Base-by-base conservation (phyloP, 1,140 invertebrate genomes). In the Listronotus bonariensis region DNA sequence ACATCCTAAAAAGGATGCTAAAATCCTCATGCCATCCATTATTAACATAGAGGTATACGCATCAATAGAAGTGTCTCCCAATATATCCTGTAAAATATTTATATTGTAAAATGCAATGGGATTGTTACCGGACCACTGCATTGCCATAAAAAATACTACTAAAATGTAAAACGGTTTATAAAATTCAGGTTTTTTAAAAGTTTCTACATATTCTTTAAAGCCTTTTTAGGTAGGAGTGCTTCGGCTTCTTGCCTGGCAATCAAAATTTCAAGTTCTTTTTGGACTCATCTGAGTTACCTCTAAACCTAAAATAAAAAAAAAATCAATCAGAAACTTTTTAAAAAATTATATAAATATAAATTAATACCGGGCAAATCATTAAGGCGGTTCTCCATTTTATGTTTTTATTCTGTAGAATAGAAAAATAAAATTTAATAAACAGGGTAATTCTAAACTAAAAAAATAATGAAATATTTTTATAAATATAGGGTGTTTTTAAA, bases 31-130 rank as follows among this genome's bases (percentile, higher is more conserved):
- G 11, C 80, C 71, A 69, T 90, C 90, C 56, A 92, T 81, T 5
- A 88, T 77, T 8, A 90, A 78, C 68, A 88, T 87, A 0, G 82
- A 83, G 18, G 83, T 64, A 63, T 86, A 85, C 26, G 84, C 82
- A 68, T 89, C 75, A 11, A 69, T 69, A 8, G 32, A 18, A 0
- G 82, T 76, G 14, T 76, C 75, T 8, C 79, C 82, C 1, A 85
- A 76, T 10, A 43, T 14, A 14, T 84, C 81, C 55, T 82, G 76
- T 69, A 84, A 82, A 41, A 86, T 87, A 32, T 82, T 79, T n/a
- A 89, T 86, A 1, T 88, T 86, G 73, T 91, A 91, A 75, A 89
- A 92, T 41, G 85, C 85, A 1, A 92, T 80, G 0, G 87, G 87
- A 72, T 91, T 88, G 0, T 86, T 80, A 0, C 87, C 88, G 12